Base-by-base conservation (phyloP, 1,140 invertebrate species). In the Listronotus bonariensis region DNA sequence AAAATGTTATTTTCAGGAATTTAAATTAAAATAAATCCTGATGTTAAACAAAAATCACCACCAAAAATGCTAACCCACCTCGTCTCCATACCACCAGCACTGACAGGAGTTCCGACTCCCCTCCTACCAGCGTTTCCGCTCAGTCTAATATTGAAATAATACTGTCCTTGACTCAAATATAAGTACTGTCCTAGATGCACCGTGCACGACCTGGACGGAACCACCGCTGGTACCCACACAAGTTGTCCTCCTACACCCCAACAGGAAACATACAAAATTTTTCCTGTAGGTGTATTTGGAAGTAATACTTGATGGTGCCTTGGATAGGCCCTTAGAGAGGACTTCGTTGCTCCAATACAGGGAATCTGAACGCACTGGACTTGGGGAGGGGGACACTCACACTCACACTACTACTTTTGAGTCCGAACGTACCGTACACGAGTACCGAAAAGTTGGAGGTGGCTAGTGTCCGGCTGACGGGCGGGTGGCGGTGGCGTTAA, bases 401-500 rank as follows among this genome's bases (percentile, higher is more conserved):
- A 62, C 59, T 53, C 7, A 36, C 51, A 43, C 20, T 53, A 32
- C n/a, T 43, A n/a, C n/a, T 43, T 43, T 60, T 60, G 46, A 60
- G 56, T 58, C 45, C 57, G 31, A 48, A 20, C 46, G 58, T 61
- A 53, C 49, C 72, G 69, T 65, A 75, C 68, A 69, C 69, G 69
- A 53, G 48, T 53, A 68, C 72, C 70, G 65, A 71, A 63, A 54
- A 72, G 68, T 57, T 76, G 52, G 54, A 14, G 32, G 51, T 34
- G 57, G 55, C 17, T 48, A 51, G 14, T 42, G 41, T 53, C 59
- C 54, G 46, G 66, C 41, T 43, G 54, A 15, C 45, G 59, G 52
- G 46, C n/a, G 18, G 48, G 49, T 20, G 38, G 49, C 32, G 41
- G 49, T 46, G 11, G 41, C n/a, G 18, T 12, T 38, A 40, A 57